phyloP scores from a whole-genome alignment of 2,888 invertebrate species.

The Standfussiana lucernea region DNA sequence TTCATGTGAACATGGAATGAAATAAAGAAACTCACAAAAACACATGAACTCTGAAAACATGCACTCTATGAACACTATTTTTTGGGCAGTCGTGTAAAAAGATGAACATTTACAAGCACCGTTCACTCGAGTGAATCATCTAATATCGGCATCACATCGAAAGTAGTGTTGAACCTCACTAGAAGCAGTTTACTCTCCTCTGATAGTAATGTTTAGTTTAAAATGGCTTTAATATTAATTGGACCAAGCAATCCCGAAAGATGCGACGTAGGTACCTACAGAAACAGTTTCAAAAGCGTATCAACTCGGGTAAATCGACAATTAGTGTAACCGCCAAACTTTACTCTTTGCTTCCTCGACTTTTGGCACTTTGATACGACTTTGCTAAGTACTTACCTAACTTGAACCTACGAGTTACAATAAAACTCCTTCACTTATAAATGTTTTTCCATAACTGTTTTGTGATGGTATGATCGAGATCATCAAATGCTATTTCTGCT shows the following conservation, averaged over 20 bases:
- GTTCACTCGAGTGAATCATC: not conserved
- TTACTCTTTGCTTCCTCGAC: slow-evolving; percentile 23
- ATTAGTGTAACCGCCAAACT: slow-evolving; percentile 40
- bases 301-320: slow-evolving; percentile 41
- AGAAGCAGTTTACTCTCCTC: not conserved
- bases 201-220: not conserved
- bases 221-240: slow-evolving; percentile 9
- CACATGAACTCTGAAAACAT: not conserved
- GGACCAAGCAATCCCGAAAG: not conserved
- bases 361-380: slow-evolving; percentile 30
- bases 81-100: not conserved
- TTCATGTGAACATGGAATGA: not conserved
- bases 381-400: slow-evolving; percentile 17
- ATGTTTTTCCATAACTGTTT: not conserved
- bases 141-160: not conserved
- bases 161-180: not conserved
- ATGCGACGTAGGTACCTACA: slow-evolving; percentile 1
- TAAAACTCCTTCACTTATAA: not conserved
- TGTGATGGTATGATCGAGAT: slow-evolving; percentile 8
- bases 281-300: slow-evolving; percentile 43
- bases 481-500: not conserved
- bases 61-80: not conserved
- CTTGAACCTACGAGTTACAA: slow-evolving; percentile 11
- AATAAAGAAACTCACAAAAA: not conserved
- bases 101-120: not conserved